Conservation (phyloP, 2,888 invertebrate species). For the Allacma fusca region DNA sequence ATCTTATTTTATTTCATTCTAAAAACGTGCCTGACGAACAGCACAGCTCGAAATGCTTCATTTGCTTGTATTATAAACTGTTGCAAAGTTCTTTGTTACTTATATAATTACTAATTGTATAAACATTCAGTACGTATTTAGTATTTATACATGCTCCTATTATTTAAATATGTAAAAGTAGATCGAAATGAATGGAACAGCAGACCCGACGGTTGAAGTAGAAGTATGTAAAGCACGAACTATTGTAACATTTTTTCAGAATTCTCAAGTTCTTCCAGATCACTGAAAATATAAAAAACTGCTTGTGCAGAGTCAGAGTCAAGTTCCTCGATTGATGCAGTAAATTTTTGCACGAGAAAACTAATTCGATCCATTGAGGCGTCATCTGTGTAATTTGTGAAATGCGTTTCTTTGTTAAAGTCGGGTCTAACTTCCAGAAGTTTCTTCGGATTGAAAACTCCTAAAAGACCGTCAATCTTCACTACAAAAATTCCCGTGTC, state of each 20-base stretch:
- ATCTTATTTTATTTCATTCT: too few species aligned
- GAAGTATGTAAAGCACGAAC: too few species aligned
- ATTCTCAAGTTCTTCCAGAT: neutral
- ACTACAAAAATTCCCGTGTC: constrained; percentile 22
- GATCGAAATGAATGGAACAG: too few species aligned
- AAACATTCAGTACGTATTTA: too few species aligned
- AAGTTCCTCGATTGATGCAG: constrained; percentile 10
- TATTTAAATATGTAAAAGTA: too few species aligned
- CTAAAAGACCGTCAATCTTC: constrained; percentile 40
- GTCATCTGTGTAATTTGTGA: neutral
- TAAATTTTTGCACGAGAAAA: constrained; percentile 27
- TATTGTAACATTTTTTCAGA: neutral
- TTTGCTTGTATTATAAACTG: too few species aligned
- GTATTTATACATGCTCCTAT: too few species aligned
- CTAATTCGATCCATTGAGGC: neutral
- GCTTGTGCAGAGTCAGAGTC: constrained; percentile 1
- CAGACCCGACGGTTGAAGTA: too few species aligned
- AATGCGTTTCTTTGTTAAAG: neutral
- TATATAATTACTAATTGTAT: too few species aligned
- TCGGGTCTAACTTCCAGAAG: constrained; percentile 19
- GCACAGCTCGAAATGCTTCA: too few species aligned
- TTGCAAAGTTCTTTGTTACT: too few species aligned
- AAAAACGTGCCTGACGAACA: too few species aligned
- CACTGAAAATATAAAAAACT: constrained; percentile 26
- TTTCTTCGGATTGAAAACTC: constrained; percentile 35